Evolutionary conservation across 1,140 invertebrate genomes (phyloP), one percentile per base, ranked within the genome.

Genomic region (Diorhabda sublineata): DNA sequence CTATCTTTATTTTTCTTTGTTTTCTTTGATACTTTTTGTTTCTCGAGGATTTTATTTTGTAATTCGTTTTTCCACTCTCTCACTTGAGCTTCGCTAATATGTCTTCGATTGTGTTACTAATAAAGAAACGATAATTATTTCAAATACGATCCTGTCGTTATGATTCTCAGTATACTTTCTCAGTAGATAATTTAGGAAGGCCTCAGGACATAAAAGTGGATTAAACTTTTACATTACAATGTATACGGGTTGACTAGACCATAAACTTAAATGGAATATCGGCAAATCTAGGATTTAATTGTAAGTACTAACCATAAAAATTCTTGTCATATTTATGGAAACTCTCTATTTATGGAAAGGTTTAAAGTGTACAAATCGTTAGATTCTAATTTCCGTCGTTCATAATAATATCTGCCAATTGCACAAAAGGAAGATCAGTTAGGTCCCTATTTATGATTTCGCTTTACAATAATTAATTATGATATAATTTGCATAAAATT

Each of bases 251-350:
- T 45, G 61, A 43, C 44, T 11, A 62, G 61, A 11, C 11, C 61
- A 62, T 62, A 62, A 62, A 62, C n/a, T 62, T 62, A 62, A 62
- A 52, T 11, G 44, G 61, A 62, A 62, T 44, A 62, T 45, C 61
- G 44, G 61, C 43, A 62, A 62, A 62, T 62, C 61, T 47, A 11
- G 44, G 43, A 47, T 52, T 52, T 52, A 52, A 52, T 52, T 52
- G 47, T 52, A 52, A 52, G n/a, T 52, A n/a, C 6, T 8, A 8
- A 52, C n/a, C 47, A n/a, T 52, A 52, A 52, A 52, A 52, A 52
- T 52, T 26, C 6, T 52, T 52, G 47, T 52, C 47, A 52, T 52
- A 52, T 52, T 52, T 52, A 52, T 52, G 47, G 47, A 52, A 52
- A 52, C 47, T 52, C n/a, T 52, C 47, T 52, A 52, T 52, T 6